Conservation (phyloP, 92 coral and sea anemone species). For the Parazoanthus swiftii region DNA sequence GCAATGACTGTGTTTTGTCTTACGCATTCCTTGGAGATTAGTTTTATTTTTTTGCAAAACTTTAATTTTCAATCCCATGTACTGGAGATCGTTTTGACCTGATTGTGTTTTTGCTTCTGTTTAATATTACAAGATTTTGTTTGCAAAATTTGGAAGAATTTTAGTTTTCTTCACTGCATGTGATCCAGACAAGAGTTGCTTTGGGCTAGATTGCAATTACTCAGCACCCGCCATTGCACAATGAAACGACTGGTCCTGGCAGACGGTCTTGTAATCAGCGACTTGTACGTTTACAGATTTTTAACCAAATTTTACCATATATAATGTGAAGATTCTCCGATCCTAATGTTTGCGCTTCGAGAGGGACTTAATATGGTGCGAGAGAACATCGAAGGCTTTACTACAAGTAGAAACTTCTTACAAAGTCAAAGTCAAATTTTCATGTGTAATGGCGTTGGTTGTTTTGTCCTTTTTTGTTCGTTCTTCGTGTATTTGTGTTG, state of each 20-base stretch:
- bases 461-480: slow-evolving; percentile 1
- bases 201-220: too few relatives aligned
- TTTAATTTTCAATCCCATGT: background rate
- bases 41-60: background rate
- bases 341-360: background rate
- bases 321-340: background rate
- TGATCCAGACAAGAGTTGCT: background rate
- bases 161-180: background rate
- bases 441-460: background rate
- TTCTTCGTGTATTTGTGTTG: background rate
- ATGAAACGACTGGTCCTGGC: too few relatives aligned
- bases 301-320: background rate
- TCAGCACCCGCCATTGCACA: background rate
- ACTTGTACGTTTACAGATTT: background rate
- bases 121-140: background rate
- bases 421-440: background rate
- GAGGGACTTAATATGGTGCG: background rate
- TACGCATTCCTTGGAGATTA: background rate
- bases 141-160: background rate
- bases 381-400: background rate
- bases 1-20: background rate
- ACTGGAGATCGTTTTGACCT: background rate
- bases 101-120: background rate
- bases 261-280: background rate
- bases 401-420: background rate